Percentiles rank a stretch among this genome's conserved stretches.
phyloP scores from a whole-genome alignment of 2,113 vertebrate species.

The Oxyura jamaicensis region DNA sequence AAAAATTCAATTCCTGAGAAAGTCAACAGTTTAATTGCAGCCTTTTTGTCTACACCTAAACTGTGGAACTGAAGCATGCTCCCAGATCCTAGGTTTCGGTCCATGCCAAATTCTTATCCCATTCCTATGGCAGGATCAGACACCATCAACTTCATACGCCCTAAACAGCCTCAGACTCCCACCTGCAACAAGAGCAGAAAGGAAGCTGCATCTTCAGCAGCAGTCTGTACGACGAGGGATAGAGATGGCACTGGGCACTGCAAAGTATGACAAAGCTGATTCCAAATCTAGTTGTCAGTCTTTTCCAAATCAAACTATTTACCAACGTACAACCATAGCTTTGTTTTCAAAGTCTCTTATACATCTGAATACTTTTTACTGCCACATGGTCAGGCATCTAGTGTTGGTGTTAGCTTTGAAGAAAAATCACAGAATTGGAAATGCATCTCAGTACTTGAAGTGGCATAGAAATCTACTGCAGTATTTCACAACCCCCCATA shows the following conservation, averaged over 20 bases:
- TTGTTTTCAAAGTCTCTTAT: background rate
- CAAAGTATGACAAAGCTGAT: background rate
- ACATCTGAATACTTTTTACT: background rate
- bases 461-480: background rate
- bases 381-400: background rate
- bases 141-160: fast-evolving
- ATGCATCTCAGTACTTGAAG: background rate
- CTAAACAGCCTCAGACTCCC: background rate
- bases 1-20: background rate
- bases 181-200: fast-evolving
- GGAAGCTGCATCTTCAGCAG: background rate
- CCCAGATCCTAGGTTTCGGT: background rate
- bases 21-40: background rate
- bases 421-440: background rate
- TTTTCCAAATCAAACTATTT: background rate
- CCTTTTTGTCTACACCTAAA: background rate
- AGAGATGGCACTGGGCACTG: background rate
- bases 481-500: background rate
- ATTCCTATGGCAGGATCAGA: background rate
- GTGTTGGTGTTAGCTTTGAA: background rate
- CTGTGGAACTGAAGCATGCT: background rate
- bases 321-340: background rate
- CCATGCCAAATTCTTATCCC: background rate
- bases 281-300: background rate
- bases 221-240: background rate